These are phyloP conservation scores for Sanderia malayensis DNA, from an alignment of 30 jellyfish, hydroid and myxozoan genomes.

Conservation along the genomic window DNA sequence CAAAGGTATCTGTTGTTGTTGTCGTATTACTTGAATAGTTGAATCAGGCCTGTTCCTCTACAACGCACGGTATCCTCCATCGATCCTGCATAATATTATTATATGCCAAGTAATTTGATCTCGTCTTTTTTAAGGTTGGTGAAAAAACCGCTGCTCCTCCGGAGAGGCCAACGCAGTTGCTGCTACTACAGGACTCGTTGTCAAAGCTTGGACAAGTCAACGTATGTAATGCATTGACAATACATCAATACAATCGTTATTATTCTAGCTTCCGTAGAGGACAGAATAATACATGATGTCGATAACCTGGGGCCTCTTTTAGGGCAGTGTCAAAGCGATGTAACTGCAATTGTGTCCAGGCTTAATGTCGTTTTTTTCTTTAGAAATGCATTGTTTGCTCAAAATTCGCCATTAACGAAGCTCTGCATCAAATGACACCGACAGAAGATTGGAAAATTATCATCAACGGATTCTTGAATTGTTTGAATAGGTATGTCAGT, in stretches of 20 bases:
- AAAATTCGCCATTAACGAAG: conserved; percentile 62
- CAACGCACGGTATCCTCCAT: no score
- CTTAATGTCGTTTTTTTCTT: neutral
- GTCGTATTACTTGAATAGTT: neutral
- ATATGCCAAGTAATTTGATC: no score
- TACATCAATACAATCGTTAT: no score
- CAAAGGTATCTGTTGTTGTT: conserved; percentile 25
- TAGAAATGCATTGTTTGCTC: conserved; percentile 86
- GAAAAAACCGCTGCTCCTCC: conserved; percentile 60
- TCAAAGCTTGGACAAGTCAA: conserved; percentile 52
- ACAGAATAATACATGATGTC: no score
- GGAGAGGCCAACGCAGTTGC: conserved; percentile 84
- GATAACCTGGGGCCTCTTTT: no score
- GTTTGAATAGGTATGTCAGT: conserved; percentile 65
- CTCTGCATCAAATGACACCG: conserved; percentile 58
- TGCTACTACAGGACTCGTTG: conserved; percentile 78
- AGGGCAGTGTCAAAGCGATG: no score
- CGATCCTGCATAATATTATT: no score
- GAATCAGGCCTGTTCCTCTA: no score
- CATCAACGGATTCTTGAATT: conserved; percentile 49
- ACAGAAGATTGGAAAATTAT: conserved; percentile 74
- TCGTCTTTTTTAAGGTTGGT: no score
- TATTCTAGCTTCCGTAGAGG: no score
- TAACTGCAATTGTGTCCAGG: no score
- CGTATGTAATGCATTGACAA: conserved; percentile 18